Evolutionary conservation across 2,797 vertebrate species (phyloP).

Genomic region (Podargus strigoides): DNA sequence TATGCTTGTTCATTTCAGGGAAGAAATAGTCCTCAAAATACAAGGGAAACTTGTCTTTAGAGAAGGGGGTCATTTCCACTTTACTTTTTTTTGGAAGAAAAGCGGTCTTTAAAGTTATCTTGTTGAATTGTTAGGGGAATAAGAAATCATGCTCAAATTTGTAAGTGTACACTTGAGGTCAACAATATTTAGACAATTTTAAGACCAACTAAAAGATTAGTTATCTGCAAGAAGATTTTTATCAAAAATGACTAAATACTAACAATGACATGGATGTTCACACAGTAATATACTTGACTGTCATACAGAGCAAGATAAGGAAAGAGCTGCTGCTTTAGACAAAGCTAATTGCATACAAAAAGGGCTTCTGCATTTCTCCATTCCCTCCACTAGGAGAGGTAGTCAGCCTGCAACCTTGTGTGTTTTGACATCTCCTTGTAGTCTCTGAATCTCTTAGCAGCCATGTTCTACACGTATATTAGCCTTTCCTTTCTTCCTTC

Average conservation of each 20-base stretch:
- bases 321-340: neutral
- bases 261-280: neutral
- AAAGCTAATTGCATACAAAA: neutral
- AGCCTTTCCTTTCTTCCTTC: neutral
- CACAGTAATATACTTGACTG: neutral
- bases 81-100: neutral
- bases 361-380: neutral
- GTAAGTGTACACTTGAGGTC: neutral
- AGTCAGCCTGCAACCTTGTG: neutral
- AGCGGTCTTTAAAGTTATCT: neutral
- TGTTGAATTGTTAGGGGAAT: neutral
- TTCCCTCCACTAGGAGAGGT: neutral
- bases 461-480: neutral
- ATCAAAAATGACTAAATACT: neutral
- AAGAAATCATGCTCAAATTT: neutral
- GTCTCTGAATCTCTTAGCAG: neutral
- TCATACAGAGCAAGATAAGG: neutral
- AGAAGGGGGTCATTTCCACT: neutral
- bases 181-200: neutral
- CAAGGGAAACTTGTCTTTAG: neutral
- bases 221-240: neutral
- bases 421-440: neutral
- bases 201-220: neutral
- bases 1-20: neutral
- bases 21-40: neutral